These are phyloP conservation scores for Thereva unica DNA, from an alignment of 2,888 invertebrate species.

Conservation along the genomic window DNA sequence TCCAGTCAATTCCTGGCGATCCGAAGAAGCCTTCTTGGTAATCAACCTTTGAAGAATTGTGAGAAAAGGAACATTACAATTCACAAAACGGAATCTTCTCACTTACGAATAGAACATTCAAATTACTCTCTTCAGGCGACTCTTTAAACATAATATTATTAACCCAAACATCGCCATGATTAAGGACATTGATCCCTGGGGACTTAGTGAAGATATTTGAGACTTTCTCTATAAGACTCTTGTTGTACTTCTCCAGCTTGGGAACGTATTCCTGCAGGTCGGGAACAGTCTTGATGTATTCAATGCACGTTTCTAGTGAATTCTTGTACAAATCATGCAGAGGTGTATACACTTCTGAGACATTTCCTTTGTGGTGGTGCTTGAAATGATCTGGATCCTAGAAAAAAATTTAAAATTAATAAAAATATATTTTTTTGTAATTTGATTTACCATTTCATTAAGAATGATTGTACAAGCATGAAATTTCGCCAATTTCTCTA, in stretches of 20 bases:
- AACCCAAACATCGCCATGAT: constrained; percentile 61
- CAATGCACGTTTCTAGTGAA: constrained; percentile 45
- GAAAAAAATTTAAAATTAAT: neutral
- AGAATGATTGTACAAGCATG: constrained; percentile 62
- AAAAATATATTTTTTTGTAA: neutral
- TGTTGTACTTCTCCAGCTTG: constrained; percentile 45
- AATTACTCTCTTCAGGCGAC: constrained; percentile 48
- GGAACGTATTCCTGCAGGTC: constrained; percentile 46
- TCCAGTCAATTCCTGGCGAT: constrained; percentile 51
- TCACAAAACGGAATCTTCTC: neutral
- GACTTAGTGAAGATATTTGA: constrained; percentile 47
- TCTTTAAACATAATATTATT: constrained; percentile 60
- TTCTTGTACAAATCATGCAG: constrained; percentile 48
- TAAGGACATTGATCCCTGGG: constrained; percentile 55
- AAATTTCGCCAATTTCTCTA: constrained; percentile 61
- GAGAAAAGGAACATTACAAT: constrained; percentile 4
- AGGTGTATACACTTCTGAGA: constrained; percentile 47
- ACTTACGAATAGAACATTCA: constrained; percentile 55
- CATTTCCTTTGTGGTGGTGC: constrained; percentile 47
- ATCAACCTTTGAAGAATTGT: constrained; percentile 46
- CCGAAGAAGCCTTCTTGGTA: constrained; percentile 52
- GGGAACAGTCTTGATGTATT: constrained; percentile 45
- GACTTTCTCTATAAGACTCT: constrained; percentile 47
- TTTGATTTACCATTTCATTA: constrained; percentile 57
- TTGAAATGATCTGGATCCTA: constrained; percentile 48